A percentile compares a stretch with the other conserved stretches of the same genome.
Evolutionary conservation across 2,113 vertebrate species (phyloP).

Genomic region (Hemiprocne comata): DNA sequence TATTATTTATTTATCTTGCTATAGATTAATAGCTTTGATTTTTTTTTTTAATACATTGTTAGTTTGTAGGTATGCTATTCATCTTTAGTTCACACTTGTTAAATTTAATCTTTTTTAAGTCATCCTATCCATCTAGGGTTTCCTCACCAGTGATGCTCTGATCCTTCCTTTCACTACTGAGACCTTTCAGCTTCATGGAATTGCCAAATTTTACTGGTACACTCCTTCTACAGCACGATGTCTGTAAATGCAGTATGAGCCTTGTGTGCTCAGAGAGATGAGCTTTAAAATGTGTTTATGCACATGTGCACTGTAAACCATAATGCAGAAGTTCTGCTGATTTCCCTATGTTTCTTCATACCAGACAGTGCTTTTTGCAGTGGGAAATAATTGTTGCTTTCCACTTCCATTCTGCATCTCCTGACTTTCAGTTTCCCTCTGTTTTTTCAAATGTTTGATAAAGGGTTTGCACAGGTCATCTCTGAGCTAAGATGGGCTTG

Average conservation of each 20-base stretch:
- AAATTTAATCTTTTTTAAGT: neutral
- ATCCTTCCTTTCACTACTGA: neutral
- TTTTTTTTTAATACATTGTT: neutral
- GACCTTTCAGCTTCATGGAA: neutral
- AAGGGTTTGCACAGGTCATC: neutral
- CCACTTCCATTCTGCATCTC: neutral
- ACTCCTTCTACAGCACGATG: neutral
- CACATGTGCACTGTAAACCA: neutral
- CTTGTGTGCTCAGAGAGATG: neutral
- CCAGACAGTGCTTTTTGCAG: neutral
- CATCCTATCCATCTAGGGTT: neutral
- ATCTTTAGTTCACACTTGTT: neutral
- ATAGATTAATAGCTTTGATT: neutral
- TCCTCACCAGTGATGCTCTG: neutral
- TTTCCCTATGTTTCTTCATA: neutral
- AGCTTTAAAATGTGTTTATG: neutral
- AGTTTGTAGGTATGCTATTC: neutral
- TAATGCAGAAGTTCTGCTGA: neutral
- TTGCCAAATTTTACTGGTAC: neutral
- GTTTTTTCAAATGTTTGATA: neutral
- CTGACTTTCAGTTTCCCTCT: neutral
- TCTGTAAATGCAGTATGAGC: neutral
- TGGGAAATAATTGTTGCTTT: neutral
- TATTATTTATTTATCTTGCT: neutral
- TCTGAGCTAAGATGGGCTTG: fast-evolving